phyloP scores from a whole-genome alignment of 2,888 invertebrate species.

The Macaria notata region DNA sequence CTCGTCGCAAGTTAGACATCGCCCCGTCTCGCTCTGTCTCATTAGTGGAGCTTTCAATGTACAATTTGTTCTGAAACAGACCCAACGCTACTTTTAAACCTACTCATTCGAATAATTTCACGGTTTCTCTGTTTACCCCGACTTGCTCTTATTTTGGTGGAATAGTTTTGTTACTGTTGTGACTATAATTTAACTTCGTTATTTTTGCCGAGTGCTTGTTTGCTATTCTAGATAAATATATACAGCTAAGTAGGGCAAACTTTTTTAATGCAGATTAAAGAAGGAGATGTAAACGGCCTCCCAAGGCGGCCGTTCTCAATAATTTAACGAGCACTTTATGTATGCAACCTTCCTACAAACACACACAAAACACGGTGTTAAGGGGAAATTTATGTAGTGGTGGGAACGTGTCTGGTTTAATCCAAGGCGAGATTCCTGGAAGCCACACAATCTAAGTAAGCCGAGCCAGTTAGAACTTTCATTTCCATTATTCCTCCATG shows the following conservation, averaged over 20 bases:
- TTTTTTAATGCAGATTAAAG: conserved; percentile 25
- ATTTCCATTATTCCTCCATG: conserved; percentile 63
- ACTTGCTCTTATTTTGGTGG: too few species aligned
- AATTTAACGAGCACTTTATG: conserved; percentile 33
- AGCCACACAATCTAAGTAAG: conserved; percentile 69
- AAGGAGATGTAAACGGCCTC: conserved; percentile 25
- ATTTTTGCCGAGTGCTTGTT: too few species aligned
- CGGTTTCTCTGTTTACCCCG: too few species aligned
- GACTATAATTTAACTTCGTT: too few species aligned
- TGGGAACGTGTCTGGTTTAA: conserved; percentile 68
- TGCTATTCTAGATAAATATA: too few species aligned
- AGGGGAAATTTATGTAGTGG: conserved; percentile 67
- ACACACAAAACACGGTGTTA: conserved; percentile 48
- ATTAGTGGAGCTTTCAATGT: conserved; percentile 73
- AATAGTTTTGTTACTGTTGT: too few species aligned
- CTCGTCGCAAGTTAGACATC: conserved; percentile 38
- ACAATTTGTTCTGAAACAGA: conserved; percentile 78
- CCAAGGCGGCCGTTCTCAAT: conserved; percentile 32
- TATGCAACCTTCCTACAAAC: conserved; percentile 32
- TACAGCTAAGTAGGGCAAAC: too few species aligned
- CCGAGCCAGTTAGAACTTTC: conserved; percentile 63
- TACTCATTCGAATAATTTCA: neutral
- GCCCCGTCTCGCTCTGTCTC: conserved; percentile 60
- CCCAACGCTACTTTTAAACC: conserved; percentile 70
- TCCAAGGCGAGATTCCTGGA: conserved; percentile 60